Evolutionary conservation across 2,113 vertebrate species (phyloP), one percentile per base, ranked within the genome.

Genomic region (Abramis brama): DNA sequence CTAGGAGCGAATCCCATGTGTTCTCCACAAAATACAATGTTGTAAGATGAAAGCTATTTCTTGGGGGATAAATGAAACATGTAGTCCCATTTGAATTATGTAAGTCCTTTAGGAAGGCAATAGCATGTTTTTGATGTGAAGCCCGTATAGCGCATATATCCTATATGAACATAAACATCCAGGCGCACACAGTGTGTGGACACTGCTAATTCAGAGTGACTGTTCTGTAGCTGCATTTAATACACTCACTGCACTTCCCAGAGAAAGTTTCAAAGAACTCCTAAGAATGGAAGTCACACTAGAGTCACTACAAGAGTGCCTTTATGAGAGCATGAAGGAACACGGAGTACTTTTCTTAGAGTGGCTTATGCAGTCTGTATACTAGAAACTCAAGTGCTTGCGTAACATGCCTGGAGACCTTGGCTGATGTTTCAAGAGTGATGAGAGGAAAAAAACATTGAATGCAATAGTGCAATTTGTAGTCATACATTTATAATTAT

Each of bases 361-460:
- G 55, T 47, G 57, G 78, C 27, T 81, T 45, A 19, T 19, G n/a
- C 23, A 5, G 15, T 10, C 45, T 50, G 62, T n/a, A 43, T 43
- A 33, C 80, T 82, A 30, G n/a, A 82, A 68, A 33, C 75, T 82
- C 39, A 82, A 82, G 62, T 82, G 62, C 79, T 82, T 82, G 27
- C 45, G 27, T 82, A 82, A 82, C 21, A 66, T 21, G 62, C 75
- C 75, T 30, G 75, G 27, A 55, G 75, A 30, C 17, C 45, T 82
- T 30, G 15, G 10, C 15, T 21, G 79, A 82, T 68, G 39, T 82
- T 82, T 70, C 45, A 52, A 33, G 80, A 82, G 27, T 52, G 45
- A 70, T 68, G 62, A 43, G 27, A 4, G 47, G 36, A 23, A 12
- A n/a, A 43, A 79, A 39, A 39, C 21, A 43, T 60, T 0, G 10